A percentile compares a stretch with the other conserved stretches of the same genome.
phyloP scores from a whole-genome alignment of 2,113 vertebrate species.

The Mungos mungo region DNA sequence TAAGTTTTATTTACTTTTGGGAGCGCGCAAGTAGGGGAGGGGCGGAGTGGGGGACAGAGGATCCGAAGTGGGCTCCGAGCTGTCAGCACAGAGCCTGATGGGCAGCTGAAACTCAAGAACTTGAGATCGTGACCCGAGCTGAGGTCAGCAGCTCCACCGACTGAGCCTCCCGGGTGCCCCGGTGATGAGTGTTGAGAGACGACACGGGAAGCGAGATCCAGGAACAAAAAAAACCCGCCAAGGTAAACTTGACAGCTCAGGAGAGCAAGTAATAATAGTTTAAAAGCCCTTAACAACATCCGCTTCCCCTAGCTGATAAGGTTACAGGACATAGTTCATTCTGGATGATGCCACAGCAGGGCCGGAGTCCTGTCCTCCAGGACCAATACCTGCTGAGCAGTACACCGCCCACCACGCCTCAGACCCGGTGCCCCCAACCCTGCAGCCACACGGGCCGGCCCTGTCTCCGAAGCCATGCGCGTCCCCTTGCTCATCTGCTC shows the following conservation, averaged over 20 bases:
- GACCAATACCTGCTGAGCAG: background rate
- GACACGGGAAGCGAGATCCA: background rate
- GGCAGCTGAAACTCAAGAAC: too few species aligned
- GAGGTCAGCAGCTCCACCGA: too few species aligned
- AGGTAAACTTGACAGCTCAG: background rate
- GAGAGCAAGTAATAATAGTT: background rate
- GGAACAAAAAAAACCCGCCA: background rate
- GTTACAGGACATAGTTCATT: background rate
- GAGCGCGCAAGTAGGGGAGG: too few species aligned
- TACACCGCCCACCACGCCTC: fast-evolving
- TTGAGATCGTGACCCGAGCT: too few species aligned
- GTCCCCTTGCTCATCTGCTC: background rate
- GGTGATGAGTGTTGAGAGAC: background rate
- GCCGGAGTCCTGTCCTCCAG: too few species aligned
- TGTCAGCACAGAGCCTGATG: too few species aligned
- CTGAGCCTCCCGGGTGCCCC: too few species aligned
- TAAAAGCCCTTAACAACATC: background rate
- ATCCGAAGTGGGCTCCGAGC: too few species aligned
- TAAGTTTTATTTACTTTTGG: too few species aligned
- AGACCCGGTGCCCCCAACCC: background rate
- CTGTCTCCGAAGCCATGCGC: background rate
- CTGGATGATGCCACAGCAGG: background rate
- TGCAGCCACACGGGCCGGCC: background rate
- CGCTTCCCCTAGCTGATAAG: background rate
- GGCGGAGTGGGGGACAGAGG: too few species aligned